Conservation (phyloP, 2,888 invertebrate species). For the Zonitis immaculata region DNA sequence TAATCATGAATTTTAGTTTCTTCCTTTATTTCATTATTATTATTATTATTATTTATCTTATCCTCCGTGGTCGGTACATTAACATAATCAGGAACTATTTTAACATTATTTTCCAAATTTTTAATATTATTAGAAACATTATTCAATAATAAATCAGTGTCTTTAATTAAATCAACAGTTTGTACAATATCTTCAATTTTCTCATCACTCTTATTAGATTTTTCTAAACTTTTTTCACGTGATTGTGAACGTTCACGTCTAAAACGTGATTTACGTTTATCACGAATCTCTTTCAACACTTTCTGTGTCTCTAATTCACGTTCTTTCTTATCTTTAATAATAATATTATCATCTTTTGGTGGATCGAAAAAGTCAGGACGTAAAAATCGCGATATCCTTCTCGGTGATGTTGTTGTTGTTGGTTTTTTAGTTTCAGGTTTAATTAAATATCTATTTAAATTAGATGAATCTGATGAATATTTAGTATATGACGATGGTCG, state of each 20-base stretch:
- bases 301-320: conserved; percentile 66
- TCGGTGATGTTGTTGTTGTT: conserved; percentile 28
- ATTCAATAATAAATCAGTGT: conserved; percentile 34
- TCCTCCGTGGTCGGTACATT: conserved; percentile 24
- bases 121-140: conserved; percentile 42
- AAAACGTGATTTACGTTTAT: conserved; percentile 51
- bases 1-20: conserved; percentile 32
- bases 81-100: conserved; percentile 37
- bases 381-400: conserved; percentile 68
- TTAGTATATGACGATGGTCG: conserved; percentile 30
- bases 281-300: conserved; percentile 62
- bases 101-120: conserved; percentile 36
- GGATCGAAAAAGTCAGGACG: conserved; percentile 75
- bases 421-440: conserved; percentile 38
- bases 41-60: conserved; percentile 1
- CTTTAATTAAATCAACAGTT: conserved; percentile 19
- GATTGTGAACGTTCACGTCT: conserved; percentile 39
- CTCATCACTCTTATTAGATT: conserved; percentile 1
- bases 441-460: too few relatives aligned
- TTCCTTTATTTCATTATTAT: conserved; percentile 13
- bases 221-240: conserved; percentile 29
- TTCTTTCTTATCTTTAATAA: conserved; percentile 59
- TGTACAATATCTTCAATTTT: conserved; percentile 10
- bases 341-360: conserved; percentile 61
- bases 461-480: conserved; percentile 33